Base-by-base conservation (phyloP, 2,113 vertebrate species). In the Onychostruthus taczanowskii region DNA sequence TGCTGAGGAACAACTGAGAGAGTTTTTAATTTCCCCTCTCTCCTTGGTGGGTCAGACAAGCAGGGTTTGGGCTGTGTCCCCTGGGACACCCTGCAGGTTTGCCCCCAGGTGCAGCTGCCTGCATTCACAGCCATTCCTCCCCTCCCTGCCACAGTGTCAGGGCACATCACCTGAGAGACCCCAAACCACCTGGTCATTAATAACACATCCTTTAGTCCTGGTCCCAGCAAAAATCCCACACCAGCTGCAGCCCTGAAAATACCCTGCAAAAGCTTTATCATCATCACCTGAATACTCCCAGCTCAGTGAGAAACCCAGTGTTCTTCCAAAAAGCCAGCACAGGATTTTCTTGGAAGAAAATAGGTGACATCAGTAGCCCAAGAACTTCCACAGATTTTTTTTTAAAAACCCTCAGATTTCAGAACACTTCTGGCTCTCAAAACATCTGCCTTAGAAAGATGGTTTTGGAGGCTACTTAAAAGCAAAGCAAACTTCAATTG, bases 101-200 rank as follows among this genome's bases (percentile, higher is more conserved):
- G 53, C 80, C 55, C 72, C 3, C 5, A 8, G 64, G 4, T 86
- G 58, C 53, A 74, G 64, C 63, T 67, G 41, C 69, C 24, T 67
- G 24, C 33, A 13, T 7, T 17, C 5, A 2, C 31, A 49, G 1
- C 44, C 72, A 77, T 68, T 20, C 23, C 52, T 75, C 35, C 72
- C 63, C 4, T 6, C 21, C n/a, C 43, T 8, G 2, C 0, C 1
- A 0, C 35, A 37, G 0, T 39, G 22, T 17, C 62, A 78, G 55
- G 66, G 23, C 24, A 9, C 4, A 39, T 2, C 8, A 5, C 28
- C 50, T 58, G 33, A 81, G 22, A 39, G 20, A 55, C 15, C 64
- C 0, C n/a, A 74, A 17, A 22, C 3, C n/a, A 11, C 9, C 4
- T 28, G 7, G 16, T 33, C 26, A 93, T 78, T 39, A 69, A 68